phyloP scores from a whole-genome alignment of 2,113 vertebrate species.

The Aphelocoma coerulescens region DNA sequence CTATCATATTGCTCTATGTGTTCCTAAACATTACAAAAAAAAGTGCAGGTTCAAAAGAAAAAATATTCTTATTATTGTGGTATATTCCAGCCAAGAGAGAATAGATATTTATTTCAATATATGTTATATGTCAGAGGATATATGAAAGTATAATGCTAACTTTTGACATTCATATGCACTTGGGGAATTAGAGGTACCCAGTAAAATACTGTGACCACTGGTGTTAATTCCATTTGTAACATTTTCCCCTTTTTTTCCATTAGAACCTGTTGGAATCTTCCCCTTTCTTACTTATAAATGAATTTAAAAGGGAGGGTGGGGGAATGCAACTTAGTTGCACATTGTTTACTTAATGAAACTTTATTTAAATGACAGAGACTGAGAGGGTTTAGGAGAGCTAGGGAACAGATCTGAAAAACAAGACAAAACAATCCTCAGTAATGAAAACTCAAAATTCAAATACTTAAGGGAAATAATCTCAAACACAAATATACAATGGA shows the following conservation, averaged over 20 bases:
- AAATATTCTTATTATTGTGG: not conserved
- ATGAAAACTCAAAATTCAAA: conserved; percentile 32
- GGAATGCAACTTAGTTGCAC: conserved; percentile 44
- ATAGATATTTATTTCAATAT: not conserved
- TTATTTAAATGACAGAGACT: conserved; percentile 49
- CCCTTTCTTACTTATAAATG: not conserved
- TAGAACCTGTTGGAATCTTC: not conserved
- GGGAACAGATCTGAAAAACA: not conserved
- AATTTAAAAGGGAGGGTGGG: not conserved
- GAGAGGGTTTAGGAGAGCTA: conserved; percentile 17
- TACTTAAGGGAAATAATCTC: conserved; percentile 47
- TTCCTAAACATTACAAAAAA: not conserved
- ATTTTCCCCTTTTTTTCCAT: not conserved
- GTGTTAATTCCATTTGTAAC: conserved; percentile 32
- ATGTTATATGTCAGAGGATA: not conserved
- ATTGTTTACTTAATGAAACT: conserved; percentile 53
- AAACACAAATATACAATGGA: conserved; percentile 42
- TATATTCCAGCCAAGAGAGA: not conserved
- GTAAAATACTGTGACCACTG: not conserved
- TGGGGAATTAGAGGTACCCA: not conserved
- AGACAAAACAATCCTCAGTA: not conserved
- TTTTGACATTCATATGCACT: not conserved
- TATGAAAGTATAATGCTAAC: not conserved
- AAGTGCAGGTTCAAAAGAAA: not conserved
- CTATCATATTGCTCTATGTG: not conserved